Percentiles rank a stretch among this genome's conserved stretches.
Evolutionary conservation across 2,113 vertebrate genomes (phyloP).

Genomic region (Rattus rattus): DNA sequence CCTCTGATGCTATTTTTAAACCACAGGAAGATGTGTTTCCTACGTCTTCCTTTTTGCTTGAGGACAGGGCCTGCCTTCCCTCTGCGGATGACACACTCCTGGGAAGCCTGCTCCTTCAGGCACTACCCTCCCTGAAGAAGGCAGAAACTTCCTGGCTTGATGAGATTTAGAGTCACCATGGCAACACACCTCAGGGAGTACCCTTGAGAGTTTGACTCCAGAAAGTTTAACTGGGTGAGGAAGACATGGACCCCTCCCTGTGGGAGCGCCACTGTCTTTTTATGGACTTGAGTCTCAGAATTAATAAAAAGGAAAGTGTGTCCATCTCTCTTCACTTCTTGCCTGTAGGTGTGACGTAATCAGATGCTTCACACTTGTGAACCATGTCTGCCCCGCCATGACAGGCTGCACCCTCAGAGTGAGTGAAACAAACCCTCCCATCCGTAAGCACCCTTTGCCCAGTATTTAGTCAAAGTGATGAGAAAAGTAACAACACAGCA

Average conservation of each 20-base stretch:
- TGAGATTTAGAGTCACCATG: not conserved
- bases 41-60: not conserved
- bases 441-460: not conserved
- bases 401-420: not conserved
- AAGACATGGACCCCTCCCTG: not conserved
- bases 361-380: rapidly evolving
- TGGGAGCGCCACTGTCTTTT: too few species aligned
- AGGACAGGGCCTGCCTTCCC: not conserved
- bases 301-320: not conserved
- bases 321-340: not conserved
- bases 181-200: not conserved
- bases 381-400: not conserved
- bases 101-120: not conserved
- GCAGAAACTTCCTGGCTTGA: not conserved
- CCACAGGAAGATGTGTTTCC: not conserved
- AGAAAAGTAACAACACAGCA: not conserved
- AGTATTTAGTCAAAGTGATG: not conserved
- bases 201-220: not conserved
- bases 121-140: not conserved
- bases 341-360: not conserved
- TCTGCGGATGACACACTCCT: not conserved
- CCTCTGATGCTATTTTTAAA: not conserved
- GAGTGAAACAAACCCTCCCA: not conserved
- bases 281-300: not conserved
- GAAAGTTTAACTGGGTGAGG: not conserved